These are phyloP conservation scores for Athripsodes cinereus DNA, from an alignment of 2,888 invertebrate species.

Conservation along the genomic window DNA sequence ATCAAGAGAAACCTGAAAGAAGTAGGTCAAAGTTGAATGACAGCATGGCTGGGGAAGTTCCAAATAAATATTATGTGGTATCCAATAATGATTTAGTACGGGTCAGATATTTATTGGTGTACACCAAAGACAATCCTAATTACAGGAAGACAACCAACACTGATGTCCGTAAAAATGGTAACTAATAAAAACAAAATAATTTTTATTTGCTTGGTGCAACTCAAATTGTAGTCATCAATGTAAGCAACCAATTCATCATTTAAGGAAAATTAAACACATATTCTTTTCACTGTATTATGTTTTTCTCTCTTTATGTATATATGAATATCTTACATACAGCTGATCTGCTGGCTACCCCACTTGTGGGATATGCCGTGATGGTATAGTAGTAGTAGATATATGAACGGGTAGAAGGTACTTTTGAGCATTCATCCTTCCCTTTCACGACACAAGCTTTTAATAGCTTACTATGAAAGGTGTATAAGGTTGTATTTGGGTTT, in stretches of 20 bases:
- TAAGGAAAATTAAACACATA: background rate
- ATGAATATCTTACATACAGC: too few species aligned
- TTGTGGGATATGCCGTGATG: too few species aligned
- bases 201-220: background rate
- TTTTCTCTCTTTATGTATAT: background rate
- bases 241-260: background rate
- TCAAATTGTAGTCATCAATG: background rate
- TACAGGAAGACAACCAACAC: background rate
- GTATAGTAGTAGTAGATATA: too few species aligned
- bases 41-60: conserved; percentile 40
- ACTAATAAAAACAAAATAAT: background rate
- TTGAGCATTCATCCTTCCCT: too few species aligned
- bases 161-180: background rate
- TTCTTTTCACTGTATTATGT: background rate
- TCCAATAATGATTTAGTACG: conserved; percentile 70
- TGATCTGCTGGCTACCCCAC: too few species aligned
- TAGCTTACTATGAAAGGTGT: too few species aligned
- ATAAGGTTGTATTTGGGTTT: too few species aligned
- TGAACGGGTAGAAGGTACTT: too few species aligned
- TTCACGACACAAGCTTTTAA: too few species aligned
- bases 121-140: conserved; percentile 40
- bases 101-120: conserved; percentile 70
- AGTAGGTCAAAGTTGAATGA: conserved; percentile 13
- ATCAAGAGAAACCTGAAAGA: conserved; percentile 25
- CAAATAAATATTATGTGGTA: conserved; percentile 66